Percentiles rank a stretch among this genome's conserved stretches.
Evolutionary conservation across 1,140 invertebrate genomes (phyloP).

Genomic region (Aplysia californica): DNA sequence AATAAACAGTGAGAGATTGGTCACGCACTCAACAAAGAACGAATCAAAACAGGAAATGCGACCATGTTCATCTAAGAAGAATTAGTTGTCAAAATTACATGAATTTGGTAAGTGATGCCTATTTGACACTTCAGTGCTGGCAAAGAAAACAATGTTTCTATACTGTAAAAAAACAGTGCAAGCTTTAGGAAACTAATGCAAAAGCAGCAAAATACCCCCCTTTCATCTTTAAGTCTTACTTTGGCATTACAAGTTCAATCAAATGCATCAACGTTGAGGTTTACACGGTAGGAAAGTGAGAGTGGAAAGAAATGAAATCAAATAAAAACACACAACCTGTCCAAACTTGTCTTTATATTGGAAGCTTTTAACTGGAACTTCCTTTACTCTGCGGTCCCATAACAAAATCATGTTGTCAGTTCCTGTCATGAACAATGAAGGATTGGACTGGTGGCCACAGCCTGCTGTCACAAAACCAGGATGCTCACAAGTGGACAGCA

Average conservation of each 20-base stretch:
- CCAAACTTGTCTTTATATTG: slow-evolving; percentile 60
- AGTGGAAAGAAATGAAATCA: neutral
- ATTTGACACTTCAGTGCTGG: too few species aligned
- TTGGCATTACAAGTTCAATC: too few species aligned
- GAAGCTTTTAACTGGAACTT: slow-evolving; percentile 44
- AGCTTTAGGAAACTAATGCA: too few species aligned
- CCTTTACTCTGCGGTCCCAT: slow-evolving; percentile 58
- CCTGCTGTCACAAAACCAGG: slow-evolving; percentile 52
- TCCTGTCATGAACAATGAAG: slow-evolving; percentile 54
- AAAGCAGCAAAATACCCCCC: too few species aligned
- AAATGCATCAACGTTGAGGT: too few species aligned
- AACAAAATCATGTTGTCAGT: slow-evolving; percentile 45
- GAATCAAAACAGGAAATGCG: too few species aligned
- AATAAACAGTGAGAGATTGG: too few species aligned
- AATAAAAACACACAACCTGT: slow-evolving; percentile 39
- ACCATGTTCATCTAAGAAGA: too few species aligned
- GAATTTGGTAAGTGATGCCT: too few species aligned
- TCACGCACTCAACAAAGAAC: too few species aligned
- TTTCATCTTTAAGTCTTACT: too few species aligned
- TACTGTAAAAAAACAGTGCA: neutral
- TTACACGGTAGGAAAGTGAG: neutral
- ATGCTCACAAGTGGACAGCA: slow-evolving; percentile 38
- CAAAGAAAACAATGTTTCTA: neutral
- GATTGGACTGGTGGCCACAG: slow-evolving; percentile 50
- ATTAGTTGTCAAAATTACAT: too few species aligned